These are phyloP conservation scores for Meloidogyne exigua DNA, from an alignment of 1,140 invertebrate genomes.

Conservation along the genomic window DNA sequence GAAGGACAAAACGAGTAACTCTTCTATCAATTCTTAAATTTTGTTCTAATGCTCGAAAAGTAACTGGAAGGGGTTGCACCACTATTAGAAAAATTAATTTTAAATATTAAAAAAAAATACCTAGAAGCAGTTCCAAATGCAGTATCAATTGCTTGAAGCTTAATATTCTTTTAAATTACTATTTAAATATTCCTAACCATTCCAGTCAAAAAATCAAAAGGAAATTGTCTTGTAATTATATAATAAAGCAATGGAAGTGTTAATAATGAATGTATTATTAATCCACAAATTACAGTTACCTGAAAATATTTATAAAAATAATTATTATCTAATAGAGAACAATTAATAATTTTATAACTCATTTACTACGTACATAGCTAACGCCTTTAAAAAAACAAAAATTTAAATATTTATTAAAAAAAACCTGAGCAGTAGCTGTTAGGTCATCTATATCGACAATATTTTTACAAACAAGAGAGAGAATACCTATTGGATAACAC, in stretches of 20 bases:
- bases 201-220: conserved; percentile 78
- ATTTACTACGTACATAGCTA: conserved; percentile 77
- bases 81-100: conserved; percentile 66
- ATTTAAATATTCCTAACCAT: conserved; percentile 66
- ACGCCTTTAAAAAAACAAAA: no score
- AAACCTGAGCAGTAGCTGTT: conserved; percentile 75
- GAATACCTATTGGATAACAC: conserved; percentile 84
- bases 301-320: not conserved
- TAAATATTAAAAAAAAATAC: conserved; percentile 1
- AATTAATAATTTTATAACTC: conserved; percentile 68
- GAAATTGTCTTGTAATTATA: conserved; percentile 45
- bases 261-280: conserved; percentile 74
- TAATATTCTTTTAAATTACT: not conserved
- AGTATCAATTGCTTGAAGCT: conserved; percentile 81
- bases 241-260: conserved; percentile 57
- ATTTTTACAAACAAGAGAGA: conserved; percentile 82
- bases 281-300: conserved; percentile 63
- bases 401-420: no score
- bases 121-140: conserved; percentile 80
- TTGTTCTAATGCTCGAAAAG: conserved; percentile 73
- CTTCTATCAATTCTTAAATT: conserved; percentile 67
- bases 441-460: conserved; percentile 83
- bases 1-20: conserved; percentile 89
- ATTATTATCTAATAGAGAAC: no score
- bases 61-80: conserved; percentile 89